A percentile compares a stretch with the other conserved stretches of the same genome.
These are phyloP conservation scores for Isichthys henryi DNA, from an alignment of 2,113 vertebrate genomes.

Conservation along the genomic window DNA sequence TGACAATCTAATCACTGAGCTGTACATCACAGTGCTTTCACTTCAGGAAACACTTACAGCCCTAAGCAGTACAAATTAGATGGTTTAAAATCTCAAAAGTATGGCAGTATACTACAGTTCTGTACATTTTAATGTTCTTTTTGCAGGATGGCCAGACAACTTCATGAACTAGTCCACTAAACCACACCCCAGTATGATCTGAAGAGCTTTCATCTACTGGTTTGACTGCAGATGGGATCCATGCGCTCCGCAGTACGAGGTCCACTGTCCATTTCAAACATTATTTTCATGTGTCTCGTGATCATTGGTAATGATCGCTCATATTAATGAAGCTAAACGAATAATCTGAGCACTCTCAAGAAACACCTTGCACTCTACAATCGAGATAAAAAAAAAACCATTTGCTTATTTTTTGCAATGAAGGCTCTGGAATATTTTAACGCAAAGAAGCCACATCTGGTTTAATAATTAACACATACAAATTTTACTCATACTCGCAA, in stretches of 20 bases:
- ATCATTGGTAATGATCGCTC: not conserved
- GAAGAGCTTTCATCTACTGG: not conserved
- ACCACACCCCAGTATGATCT: not conserved
- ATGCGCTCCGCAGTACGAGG: not conserved
- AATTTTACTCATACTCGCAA: not conserved
- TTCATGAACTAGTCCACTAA: not conserved
- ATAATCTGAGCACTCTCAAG: not conserved
- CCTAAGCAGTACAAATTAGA: not conserved
- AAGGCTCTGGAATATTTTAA: not conserved
- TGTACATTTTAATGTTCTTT: not conserved
- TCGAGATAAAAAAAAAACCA: not conserved
- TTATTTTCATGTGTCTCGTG: not conserved
- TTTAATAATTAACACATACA: not conserved
- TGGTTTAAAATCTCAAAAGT: not conserved
- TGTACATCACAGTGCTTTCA: not conserved
- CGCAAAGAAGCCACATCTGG: not conserved
- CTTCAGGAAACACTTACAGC: not conserved
- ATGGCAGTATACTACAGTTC: not conserved
- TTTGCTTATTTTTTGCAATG: not conserved
- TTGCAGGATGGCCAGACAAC: not conserved
- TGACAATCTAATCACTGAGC: not conserved
- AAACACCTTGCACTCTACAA: not conserved
- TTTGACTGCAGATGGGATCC: not conserved
- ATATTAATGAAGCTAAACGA: not conserved
- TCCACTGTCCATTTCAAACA: not conserved